phyloP scores from a whole-genome alignment of 2,113 vertebrate species.

The Suncus etruscus region DNA sequence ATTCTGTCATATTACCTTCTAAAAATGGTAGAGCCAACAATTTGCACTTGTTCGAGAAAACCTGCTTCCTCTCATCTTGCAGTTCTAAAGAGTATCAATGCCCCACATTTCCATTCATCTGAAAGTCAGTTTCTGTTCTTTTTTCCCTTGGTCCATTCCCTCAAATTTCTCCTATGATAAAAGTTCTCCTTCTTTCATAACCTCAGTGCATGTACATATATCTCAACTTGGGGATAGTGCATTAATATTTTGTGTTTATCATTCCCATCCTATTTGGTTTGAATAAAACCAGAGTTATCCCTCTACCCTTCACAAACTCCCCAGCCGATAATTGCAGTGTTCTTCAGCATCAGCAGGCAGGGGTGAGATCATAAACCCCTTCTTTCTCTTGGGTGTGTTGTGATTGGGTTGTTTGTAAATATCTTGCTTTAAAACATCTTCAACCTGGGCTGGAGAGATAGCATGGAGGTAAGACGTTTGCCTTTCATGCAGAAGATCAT shows the following conservation, averaged over 20 bases:
- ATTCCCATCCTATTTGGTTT: neutral
- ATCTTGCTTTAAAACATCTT: too few species aligned
- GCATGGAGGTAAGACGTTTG: too few species aligned
- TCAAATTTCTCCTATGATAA: neutral
- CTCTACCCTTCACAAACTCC: too few species aligned
- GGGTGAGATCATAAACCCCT: too few species aligned
- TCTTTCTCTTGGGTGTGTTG: too few species aligned
- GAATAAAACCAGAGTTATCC: too few species aligned
- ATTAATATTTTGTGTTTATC: neutral
- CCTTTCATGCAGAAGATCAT: too few species aligned
- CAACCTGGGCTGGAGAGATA: too few species aligned
- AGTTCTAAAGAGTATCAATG: neutral
- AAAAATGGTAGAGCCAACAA: neutral
- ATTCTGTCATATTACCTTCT: neutral
- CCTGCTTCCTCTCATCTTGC: neutral
- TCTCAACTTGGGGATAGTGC: neutral
- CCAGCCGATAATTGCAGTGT: too few species aligned
- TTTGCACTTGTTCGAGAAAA: neutral
- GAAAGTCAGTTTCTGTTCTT: neutral
- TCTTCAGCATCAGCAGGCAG: too few species aligned
- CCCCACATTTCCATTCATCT: neutral
- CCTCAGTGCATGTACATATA: neutral
- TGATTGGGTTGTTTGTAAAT: too few species aligned
- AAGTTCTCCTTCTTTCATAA: slow-evolving; percentile 10
- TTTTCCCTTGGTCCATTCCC: neutral